Conservation (phyloP, 2,888 invertebrate genomes). For the Tenthredo amoena region DNA sequence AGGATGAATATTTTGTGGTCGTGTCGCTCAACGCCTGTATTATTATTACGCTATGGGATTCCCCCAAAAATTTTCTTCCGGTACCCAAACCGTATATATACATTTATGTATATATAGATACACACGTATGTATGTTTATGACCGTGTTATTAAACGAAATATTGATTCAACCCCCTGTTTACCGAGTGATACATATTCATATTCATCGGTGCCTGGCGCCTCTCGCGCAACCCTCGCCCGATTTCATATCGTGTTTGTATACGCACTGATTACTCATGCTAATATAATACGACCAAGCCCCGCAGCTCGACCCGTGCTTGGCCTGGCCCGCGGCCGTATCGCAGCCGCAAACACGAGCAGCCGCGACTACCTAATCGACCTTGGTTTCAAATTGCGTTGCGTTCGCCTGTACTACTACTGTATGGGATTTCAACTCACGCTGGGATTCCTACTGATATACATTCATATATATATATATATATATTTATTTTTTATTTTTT, state of each 20-base stretch:
- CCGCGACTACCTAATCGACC: conserved; percentile 38
- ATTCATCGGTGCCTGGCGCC: conserved; percentile 72
- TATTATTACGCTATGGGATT: background rate
- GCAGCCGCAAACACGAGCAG: conserved; percentile 36
- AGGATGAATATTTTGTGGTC: conserved; percentile 21
- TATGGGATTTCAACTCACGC: background rate
- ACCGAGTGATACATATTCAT: conserved; percentile 74
- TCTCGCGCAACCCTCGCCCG: conserved; percentile 33
- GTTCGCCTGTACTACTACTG: background rate
- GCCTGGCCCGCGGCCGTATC: conserved; percentile 25
- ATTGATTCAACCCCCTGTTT: conserved; percentile 77
- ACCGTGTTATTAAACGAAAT: conserved; percentile 77
- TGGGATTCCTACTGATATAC: background rate
- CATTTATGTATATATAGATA: background rate
- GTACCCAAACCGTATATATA: background rate
- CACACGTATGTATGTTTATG: conserved; percentile 54
- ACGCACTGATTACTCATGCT: conserved; percentile 44
- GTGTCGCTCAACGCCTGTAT: background rate
- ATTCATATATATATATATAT: background rate
- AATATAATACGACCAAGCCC: conserved; percentile 43
- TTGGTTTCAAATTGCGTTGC: conserved; percentile 24
- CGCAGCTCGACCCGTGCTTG: conserved; percentile 7
- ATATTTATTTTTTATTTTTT: no score
- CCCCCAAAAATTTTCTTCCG: background rate
- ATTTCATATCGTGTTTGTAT: conserved; percentile 27